Evolutionary conservation across 2,113 vertebrate species (phyloP).

Genomic region (Pleuronectes platessa): DNA sequence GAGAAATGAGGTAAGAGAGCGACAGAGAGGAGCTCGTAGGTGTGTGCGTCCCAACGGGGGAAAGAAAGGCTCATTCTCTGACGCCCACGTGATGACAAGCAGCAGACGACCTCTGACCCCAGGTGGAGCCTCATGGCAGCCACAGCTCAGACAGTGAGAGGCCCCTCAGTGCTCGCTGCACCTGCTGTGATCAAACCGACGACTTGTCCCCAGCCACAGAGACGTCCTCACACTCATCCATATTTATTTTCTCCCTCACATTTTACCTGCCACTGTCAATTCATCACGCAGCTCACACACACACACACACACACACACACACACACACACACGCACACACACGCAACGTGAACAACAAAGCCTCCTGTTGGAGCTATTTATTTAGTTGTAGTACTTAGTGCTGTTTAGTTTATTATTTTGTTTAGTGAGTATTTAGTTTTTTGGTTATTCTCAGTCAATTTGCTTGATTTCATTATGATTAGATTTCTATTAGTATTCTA

Average conservation of each 20-base stretch:
- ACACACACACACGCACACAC: background rate
- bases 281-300: constrained; percentile 41
- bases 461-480: too few species aligned
- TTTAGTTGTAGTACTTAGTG: too few species aligned
- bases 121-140: constrained; percentile 13
- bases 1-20: constrained; percentile 44
- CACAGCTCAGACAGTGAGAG: background rate
- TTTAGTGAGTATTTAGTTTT: too few species aligned
- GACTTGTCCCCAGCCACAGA: constrained; percentile 50
- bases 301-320: constrained; percentile 20
- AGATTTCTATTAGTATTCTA: too few species aligned
- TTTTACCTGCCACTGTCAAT: constrained; percentile 66
- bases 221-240: constrained; percentile 50
- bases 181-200: constrained; percentile 38
- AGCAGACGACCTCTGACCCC: constrained; percentile 26
- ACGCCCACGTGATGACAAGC: constrained; percentile 28
- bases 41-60: constrained; percentile 8
- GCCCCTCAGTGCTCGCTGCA: constrained; percentile 3
- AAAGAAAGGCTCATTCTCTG: constrained; percentile 31
- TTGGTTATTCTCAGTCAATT: too few species aligned
- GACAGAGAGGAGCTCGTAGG: constrained; percentile 16
- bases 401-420: too few species aligned
- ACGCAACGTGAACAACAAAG: constrained; percentile 46
- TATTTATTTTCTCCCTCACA: constrained; percentile 37
- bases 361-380: too few species aligned